phyloP scores from a whole-genome alignment of 2,888 invertebrate species.

The Zygothrica quintamaculata region DNA sequence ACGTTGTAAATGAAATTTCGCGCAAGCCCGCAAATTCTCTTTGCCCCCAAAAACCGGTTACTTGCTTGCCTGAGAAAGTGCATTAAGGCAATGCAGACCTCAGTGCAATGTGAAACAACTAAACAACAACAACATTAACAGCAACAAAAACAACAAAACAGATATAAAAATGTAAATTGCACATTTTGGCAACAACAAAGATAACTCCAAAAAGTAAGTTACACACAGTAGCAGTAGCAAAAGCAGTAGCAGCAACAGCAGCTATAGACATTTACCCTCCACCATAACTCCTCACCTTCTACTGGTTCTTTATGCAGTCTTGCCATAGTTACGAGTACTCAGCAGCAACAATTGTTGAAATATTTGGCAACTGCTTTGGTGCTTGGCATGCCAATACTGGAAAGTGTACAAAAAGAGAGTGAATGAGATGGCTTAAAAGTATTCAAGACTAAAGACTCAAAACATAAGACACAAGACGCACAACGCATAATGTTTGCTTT shows the following conservation, averaged over 20 bases:
- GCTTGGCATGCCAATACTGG: slow-evolving; percentile 39
- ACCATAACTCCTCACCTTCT: slow-evolving; percentile 48
- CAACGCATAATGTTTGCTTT: slow-evolving; percentile 39
- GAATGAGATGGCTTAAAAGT: slow-evolving; percentile 17
- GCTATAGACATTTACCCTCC: background rate
- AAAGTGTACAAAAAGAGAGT: slow-evolving; percentile 49
- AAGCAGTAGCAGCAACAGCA: background rate
- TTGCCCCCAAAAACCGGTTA: slow-evolving; percentile 59
- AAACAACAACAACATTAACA: slow-evolving; percentile 2
- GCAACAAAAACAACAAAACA: slow-evolving; percentile 10
- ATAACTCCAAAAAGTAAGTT: slow-evolving; percentile 22
- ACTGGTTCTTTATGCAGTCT: slow-evolving; percentile 56
- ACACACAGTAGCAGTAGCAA: slow-evolving; percentile 23
- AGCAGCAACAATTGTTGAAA: slow-evolving; percentile 39
- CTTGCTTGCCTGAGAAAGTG: slow-evolving; percentile 71
- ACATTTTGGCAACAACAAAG: slow-evolving; percentile 54
- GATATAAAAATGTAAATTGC: slow-evolving; percentile 70
- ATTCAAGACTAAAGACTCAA: slow-evolving; percentile 25
- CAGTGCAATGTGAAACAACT: slow-evolving; percentile 15
- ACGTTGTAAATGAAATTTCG: slow-evolving; percentile 63
- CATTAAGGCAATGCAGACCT: slow-evolving; percentile 60
- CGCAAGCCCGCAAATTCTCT: slow-evolving; percentile 67
- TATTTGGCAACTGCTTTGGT: slow-evolving; percentile 67
- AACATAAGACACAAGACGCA: background rate
- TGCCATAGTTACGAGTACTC: slow-evolving; percentile 52